Conservation (phyloP, 2,888 invertebrate species). For the Nemapogon koenigi region DNA sequence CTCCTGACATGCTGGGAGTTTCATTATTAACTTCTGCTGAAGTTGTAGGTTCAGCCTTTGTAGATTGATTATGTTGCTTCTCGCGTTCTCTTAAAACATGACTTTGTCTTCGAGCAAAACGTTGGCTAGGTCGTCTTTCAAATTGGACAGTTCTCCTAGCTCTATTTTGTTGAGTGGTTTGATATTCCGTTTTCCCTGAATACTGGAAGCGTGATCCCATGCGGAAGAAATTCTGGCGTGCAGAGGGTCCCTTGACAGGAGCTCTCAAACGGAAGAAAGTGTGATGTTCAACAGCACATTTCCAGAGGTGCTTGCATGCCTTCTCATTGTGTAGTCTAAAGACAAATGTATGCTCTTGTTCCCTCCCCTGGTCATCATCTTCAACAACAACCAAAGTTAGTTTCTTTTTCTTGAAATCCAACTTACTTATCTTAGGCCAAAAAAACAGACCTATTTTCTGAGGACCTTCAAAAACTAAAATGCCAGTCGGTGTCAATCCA, state of each 20-base stretch:
- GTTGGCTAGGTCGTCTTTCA: conserved; percentile 94
- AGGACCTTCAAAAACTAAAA: conserved; percentile 95
- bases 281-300: conserved; percentile 99
- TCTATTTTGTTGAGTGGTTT: conserved; percentile 90
- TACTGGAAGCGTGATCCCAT: conserved; percentile 97
- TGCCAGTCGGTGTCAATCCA: conserved; percentile 97
- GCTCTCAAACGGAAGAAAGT: conserved; percentile 96
- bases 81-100: conserved; percentile 85
- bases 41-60: conserved; percentile 32
- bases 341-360: conserved; percentile 99
- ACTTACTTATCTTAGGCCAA: conserved; percentile 98
- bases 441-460: conserved; percentile 98
- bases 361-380: conserved; percentile 95
- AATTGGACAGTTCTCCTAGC: conserved; percentile 94
- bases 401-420: conserved; percentile 98
- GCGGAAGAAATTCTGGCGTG: conserved; percentile 94
- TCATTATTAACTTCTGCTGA: conserved; percentile 32
- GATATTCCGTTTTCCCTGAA: conserved; percentile 97
- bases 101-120: conserved; percentile 92
- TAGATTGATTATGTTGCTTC: conserved; percentile 46
- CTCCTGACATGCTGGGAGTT: conserved; percentile 39
- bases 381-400: conserved; percentile 96
- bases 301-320: conserved; percentile 99
- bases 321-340: conserved; percentile 96
- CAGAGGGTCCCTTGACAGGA: conserved; percentile 86